phyloP scores from a whole-genome alignment of 37 sponge, comb jelly and placozoan genomes.

The Dysidea cf. avara region DNA sequence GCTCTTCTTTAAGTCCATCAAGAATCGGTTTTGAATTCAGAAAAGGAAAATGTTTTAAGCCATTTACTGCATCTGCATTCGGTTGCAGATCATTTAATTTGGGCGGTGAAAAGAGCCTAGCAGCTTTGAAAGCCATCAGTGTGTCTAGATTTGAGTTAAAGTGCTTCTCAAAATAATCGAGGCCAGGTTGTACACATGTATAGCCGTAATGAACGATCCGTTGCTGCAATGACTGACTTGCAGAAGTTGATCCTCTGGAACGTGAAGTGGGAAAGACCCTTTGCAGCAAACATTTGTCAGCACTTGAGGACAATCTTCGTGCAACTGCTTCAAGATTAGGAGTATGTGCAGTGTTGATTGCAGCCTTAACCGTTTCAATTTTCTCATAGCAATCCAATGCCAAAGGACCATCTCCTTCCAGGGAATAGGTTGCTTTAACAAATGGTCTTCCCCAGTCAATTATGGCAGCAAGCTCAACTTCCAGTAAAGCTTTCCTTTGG shows the following conservation, averaged over 20 bases:
- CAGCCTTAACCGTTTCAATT: constrained; percentile 3
- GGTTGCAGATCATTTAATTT: constrained; percentile 23
- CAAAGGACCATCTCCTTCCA: constrained; percentile 50
- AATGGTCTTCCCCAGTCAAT: constrained; percentile 50
- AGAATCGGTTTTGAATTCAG: too few species aligned
- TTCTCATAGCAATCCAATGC: constrained; percentile 28
- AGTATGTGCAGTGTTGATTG: constrained; percentile 2
- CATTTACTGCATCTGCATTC: constrained; percentile 10
- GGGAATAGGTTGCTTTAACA: constrained; percentile 47
- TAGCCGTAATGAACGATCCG: too few species aligned
- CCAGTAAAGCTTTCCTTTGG: not conserved
- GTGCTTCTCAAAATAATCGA: constrained; percentile 36
- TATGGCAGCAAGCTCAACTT: constrained; percentile 32
- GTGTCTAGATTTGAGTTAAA: not conserved
- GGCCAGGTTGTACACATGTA: constrained; percentile 18
- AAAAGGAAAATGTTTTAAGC: too few species aligned
- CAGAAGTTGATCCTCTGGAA: too few species aligned
- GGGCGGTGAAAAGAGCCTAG: constrained; percentile 15
- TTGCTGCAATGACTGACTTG: too few species aligned
- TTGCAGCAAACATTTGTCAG: too few species aligned
- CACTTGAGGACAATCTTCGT: constrained; percentile 12
- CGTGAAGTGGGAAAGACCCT: too few species aligned
- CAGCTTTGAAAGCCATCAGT: constrained; percentile 23
- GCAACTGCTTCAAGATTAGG: constrained; percentile 40
- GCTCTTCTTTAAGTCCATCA: too few species aligned